A percentile compares a stretch with the other conserved stretches of the same genome.
These are phyloP conservation scores for Umimayanthus kanabou DNA, from an alignment of 92 coral and sea anemone genomes.

Conservation along the genomic window DNA sequence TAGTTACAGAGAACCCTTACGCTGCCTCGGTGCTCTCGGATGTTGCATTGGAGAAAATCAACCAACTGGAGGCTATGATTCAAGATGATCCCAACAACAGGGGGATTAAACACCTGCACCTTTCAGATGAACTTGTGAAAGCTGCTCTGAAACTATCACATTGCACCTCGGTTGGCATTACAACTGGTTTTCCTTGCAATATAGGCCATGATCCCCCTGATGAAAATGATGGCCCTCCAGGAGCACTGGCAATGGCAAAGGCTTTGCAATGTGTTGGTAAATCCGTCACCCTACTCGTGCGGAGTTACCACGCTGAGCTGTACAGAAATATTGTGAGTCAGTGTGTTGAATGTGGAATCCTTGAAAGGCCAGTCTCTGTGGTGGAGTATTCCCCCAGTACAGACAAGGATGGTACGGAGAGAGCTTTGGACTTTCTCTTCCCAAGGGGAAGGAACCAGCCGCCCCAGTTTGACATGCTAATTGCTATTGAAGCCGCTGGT, in stretches of 20 bases:
- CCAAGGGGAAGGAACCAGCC: slow-evolving; percentile 39
- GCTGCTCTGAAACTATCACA: slow-evolving; percentile 68
- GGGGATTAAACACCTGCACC: slow-evolving; percentile 66
- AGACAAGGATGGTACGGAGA: slow-evolving; percentile 37
- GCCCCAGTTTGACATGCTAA: slow-evolving; percentile 80
- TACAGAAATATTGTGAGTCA: slow-evolving; percentile 40
- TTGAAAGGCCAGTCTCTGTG: slow-evolving; percentile 50
- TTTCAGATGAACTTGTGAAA: slow-evolving; percentile 60
- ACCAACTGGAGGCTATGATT: slow-evolving; percentile 56
- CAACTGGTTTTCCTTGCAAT: slow-evolving; percentile 60
- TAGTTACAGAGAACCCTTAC: slow-evolving; percentile 61
- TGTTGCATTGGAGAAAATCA: slow-evolving; percentile 49
- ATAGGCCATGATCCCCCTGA: slow-evolving; percentile 45
- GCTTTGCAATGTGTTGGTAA: slow-evolving; percentile 61
- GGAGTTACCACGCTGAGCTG: slow-evolving; percentile 50
- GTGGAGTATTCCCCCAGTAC: slow-evolving; percentile 58
- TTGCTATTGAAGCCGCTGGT: slow-evolving; percentile 88
- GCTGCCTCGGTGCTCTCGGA: slow-evolving; percentile 77
- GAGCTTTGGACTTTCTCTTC: slow-evolving; percentile 74
- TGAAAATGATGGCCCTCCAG: slow-evolving; percentile 74
- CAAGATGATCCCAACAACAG: slow-evolving; percentile 80
- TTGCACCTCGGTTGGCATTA: slow-evolving; percentile 66
- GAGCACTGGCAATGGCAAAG: slow-evolving; percentile 71
- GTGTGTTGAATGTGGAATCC: slow-evolving; percentile 50
- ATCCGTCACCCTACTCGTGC: slow-evolving; percentile 63